These are phyloP conservation scores for Semaprochilodus insignis DNA, from an alignment of 2,797 vertebrate genomes.

Conservation along the genomic window DNA sequence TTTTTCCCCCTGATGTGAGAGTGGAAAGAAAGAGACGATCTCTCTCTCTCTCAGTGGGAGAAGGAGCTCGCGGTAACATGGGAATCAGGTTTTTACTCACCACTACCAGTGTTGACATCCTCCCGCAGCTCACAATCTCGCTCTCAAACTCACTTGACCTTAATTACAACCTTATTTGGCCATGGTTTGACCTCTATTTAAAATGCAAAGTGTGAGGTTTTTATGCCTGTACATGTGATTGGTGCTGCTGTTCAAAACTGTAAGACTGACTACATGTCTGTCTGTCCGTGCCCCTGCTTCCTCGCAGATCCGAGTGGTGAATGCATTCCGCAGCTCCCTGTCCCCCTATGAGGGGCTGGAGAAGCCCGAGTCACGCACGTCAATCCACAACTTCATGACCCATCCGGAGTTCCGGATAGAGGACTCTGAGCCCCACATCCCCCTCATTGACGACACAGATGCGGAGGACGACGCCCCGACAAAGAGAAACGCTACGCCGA, in stretches of 20 bases:
- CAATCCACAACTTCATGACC: conserved; percentile 99
- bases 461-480: conserved; percentile 98
- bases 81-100: conserved; percentile 55
- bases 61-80: conserved; percentile 44
- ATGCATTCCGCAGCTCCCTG: conserved; percentile 99
- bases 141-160: conserved; percentile 78
- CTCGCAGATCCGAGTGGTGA: conserved; percentile 98
- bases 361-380: conserved; percentile 96
- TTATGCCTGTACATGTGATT: conserved; percentile 18
- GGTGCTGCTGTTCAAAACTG: conserved; percentile 40
- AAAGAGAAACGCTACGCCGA: conserved; percentile 89
- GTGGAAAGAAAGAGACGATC: conserved; percentile 32
- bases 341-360: conserved; percentile 98
- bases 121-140: conserved; percentile 36
- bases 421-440: conserved; percentile 98
- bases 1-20: conserved; percentile 17
- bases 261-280: conserved; percentile 60
- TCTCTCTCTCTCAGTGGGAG: conserved; percentile 34
- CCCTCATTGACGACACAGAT: conserved; percentile 98
- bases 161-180: conserved; percentile 62
- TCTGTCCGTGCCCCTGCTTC: conserved; percentile 40
- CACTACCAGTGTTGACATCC: conserved; percentile 38
- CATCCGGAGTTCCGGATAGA: conserved; percentile 99
- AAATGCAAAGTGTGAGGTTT: conserved; percentile 37
- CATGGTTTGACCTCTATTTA: conserved; percentile 54